A percentile compares a stretch with the other conserved stretches of the same genome.
Evolutionary conservation across 2,113 vertebrate genomes (phyloP).

Genomic region (Gopherus evgoodei): DNA sequence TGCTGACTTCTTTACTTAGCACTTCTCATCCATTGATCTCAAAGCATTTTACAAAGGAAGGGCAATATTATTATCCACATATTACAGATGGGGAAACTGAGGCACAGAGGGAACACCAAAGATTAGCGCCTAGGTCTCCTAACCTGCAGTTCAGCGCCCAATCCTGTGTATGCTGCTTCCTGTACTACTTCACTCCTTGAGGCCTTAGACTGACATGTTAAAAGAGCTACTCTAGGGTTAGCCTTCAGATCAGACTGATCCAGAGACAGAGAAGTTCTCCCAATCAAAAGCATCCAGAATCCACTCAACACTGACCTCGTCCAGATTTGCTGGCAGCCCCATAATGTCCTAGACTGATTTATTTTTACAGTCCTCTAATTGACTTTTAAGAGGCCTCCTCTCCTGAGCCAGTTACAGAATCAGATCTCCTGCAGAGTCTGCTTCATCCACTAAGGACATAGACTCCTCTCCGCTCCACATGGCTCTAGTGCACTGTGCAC

Average conservation of each 20-base stretch:
- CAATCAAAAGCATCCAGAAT: constrained; percentile 45
- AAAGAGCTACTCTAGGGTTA: constrained; percentile 43
- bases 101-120: fast-evolving
- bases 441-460: background rate
- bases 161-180: constrained; percentile 7
- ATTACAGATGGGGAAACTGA: background rate
- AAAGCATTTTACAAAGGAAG: background rate
- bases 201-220: constrained; percentile 61
- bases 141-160: background rate
- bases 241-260: constrained; percentile 36
- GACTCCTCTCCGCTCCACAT: background rate
- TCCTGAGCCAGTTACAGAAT: constrained; percentile 66
- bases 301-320: constrained; percentile 63
- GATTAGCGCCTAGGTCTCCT: background rate
- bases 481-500: background rate
- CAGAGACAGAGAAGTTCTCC: constrained; percentile 30
- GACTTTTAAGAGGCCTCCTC: constrained; percentile 73
- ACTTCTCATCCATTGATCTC: background rate
- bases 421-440: constrained; percentile 20
- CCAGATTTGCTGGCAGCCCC: constrained; percentile 65
- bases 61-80: background rate
- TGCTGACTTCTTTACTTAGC: fast-evolving
- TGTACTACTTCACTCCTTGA: background rate
- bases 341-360: constrained; percentile 63
- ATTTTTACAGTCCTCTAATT: constrained; percentile 76